Percentiles rank a stretch among this genome's conserved stretches.
Evolutionary conservation across 2,113 vertebrate genomes (phyloP).

Genomic region (Gnathonemus longibarbis): DNA sequence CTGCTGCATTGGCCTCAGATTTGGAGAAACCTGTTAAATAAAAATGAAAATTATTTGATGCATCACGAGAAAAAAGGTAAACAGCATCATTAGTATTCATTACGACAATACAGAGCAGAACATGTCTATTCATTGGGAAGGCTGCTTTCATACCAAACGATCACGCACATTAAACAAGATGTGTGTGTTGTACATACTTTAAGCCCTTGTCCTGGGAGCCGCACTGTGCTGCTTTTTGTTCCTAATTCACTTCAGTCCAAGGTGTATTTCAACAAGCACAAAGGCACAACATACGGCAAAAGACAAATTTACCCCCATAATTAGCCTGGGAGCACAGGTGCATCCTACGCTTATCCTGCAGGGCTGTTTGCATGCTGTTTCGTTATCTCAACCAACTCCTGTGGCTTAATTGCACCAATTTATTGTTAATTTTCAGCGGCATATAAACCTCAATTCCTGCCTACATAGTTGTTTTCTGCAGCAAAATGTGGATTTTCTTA

Average conservation of each 20-base stretch:
- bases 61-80: neutral
- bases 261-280: neutral
- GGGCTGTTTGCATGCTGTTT: neutral
- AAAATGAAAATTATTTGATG: neutral
- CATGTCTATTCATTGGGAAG: neutral
- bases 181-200: neutral
- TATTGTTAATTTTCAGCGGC: neutral
- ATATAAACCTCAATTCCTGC: neutral
- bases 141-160: neutral
- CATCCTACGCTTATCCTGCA: neutral
- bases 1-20: slow-evolving; percentile 79
- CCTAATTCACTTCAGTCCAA: neutral
- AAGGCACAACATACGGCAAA: neutral
- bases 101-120: neutral
- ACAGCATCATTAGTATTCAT: neutral
- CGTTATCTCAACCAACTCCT: neutral
- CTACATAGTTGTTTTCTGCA: neutral
- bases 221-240: neutral
- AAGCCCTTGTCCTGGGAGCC: neutral
- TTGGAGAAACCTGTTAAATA: slow-evolving; percentile 74
- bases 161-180: neutral
- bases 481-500: neutral
- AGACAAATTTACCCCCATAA: neutral
- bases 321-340: slow-evolving; percentile 3
- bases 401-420: slow-evolving; percentile 1